Evolutionary conservation across 2,888 invertebrate species (phyloP).

Genomic region (Vesta saturnalis): DNA sequence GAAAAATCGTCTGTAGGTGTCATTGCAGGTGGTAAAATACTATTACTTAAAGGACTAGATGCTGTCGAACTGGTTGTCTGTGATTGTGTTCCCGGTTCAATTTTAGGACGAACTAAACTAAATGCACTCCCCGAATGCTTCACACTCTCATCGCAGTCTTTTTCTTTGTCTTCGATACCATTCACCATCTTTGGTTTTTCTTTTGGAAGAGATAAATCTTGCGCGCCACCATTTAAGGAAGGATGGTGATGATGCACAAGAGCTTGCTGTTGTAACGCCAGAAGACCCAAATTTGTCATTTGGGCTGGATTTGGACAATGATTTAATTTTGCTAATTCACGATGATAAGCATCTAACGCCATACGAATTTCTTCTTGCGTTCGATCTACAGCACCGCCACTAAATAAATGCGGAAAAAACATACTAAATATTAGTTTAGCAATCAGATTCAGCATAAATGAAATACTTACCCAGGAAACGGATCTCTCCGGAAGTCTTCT

Average conservation of each 20-base stretch:
- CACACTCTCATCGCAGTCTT: slow-evolving; percentile 77
- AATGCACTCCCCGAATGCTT: slow-evolving; percentile 86
- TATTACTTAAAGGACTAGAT: slow-evolving; percentile 85
- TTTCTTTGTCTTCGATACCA: slow-evolving; percentile 74
- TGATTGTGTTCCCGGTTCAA: slow-evolving; percentile 77
- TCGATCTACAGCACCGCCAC: slow-evolving; percentile 69
- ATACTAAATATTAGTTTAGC: slow-evolving; percentile 73
- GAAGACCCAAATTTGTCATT: slow-evolving; percentile 70
- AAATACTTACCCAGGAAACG: slow-evolving; percentile 79
- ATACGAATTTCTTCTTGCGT: slow-evolving; percentile 90
- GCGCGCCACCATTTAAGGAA: slow-evolving; percentile 75
- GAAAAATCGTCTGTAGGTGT: slow-evolving; percentile 84
- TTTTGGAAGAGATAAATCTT: slow-evolving; percentile 88
- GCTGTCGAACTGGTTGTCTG: slow-evolving; percentile 80
- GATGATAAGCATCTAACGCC: slow-evolving; percentile 91
- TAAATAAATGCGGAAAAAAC: slow-evolving; percentile 87
- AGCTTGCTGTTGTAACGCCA: slow-evolving; percentile 82
- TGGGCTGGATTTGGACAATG: slow-evolving; percentile 64
- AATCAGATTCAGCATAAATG: slow-evolving; percentile 58
- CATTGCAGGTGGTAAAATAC: slow-evolving; percentile 86
- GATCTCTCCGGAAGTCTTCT: slow-evolving; percentile 80
- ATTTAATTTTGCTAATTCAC: slow-evolving; percentile 91
- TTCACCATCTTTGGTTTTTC: slow-evolving; percentile 74
- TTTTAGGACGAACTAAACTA: slow-evolving; percentile 86
- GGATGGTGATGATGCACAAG: slow-evolving; percentile 64